Evolutionary conservation across 1,140 invertebrate genomes (phyloP), one percentile per base, ranked within the genome.

Genomic region (Drosophila sulfurigaster): DNA sequence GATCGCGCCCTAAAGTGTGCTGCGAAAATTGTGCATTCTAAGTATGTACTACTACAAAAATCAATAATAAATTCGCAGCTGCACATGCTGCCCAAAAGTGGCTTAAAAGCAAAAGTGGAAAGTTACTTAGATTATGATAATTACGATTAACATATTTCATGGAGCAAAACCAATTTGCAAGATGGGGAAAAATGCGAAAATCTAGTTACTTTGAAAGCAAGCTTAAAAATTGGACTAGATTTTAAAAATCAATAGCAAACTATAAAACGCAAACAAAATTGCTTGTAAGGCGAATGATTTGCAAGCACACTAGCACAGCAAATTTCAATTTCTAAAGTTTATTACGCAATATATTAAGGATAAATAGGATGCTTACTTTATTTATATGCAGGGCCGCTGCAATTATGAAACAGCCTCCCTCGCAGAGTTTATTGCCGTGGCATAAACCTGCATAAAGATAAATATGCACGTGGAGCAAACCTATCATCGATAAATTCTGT

Each of bases 401-500:
- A 85, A 81, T 81, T 85, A 86, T 86, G 56, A 70, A 20, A 15
- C 30, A 13, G n/a, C 32, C 45, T 1, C 43, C 15, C 6, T 10
- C 35, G 7, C 35, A 3, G 7, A 13, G 13, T 20, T 52, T 28
- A 38, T 67, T 45, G 38, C 7, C 8, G 15, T 30, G 16, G 28
- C 57, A 82, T 82, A 75, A 75, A 82, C 78, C 74, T 70, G 68
- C 81, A 85, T 86, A 81, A 63, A 86, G 82, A 86, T 85, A 85
- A 85, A 86, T 75, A 86, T 81, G 74, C 78, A 75, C 78, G 86
- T 62, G 74, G 82, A 75, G 75, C 82, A 87, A 75, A 75, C 82
- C 82, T 79, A 82, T 82, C 82, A 82, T 72, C 75, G 71, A 82
- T 85, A 85, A 82, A 86, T 85, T 85, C 70, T 87, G 64, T 79